Percentiles rank a stretch among this genome's conserved stretches.
These are phyloP conservation scores for Keiferia lycopersicella DNA, from an alignment of 2,888 invertebrate genomes.

Conservation along the genomic window DNA sequence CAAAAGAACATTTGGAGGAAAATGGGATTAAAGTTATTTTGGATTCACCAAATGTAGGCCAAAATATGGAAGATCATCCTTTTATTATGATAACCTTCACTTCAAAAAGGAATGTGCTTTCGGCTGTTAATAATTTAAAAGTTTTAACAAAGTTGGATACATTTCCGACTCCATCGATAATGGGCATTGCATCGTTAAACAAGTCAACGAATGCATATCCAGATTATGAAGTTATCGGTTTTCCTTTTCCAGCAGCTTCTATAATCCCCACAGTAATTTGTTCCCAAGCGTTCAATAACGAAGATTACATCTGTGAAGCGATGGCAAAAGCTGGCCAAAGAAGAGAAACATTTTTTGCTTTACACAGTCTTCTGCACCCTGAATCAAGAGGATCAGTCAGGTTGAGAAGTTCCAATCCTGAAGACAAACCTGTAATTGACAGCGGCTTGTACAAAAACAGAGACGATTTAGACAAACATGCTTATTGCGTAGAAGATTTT, in stretches of 20 bases:
- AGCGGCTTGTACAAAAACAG: slow-evolving; percentile 41
- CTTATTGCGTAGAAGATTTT: slow-evolving; percentile 40
- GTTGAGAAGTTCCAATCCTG: slow-evolving; percentile 46
- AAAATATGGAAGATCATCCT: slow-evolving; percentile 56
- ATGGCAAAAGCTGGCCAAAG: slow-evolving; percentile 39
- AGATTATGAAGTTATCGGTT: slow-evolving; percentile 51
- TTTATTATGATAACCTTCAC: slow-evolving; percentile 40
- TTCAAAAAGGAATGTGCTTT: slow-evolving; percentile 33
- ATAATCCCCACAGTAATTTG: slow-evolving; percentile 44
- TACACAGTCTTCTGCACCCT: slow-evolving; percentile 46
- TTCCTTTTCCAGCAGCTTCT: slow-evolving; percentile 35
- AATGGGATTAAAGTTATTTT: slow-evolving; percentile 43
- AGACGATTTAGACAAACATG: slow-evolving; percentile 42
- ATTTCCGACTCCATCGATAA: neutral
- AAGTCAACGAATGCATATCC: slow-evolving; percentile 42
- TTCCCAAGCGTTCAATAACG: slow-evolving; percentile 40
- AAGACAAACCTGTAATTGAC: slow-evolving; percentile 42
- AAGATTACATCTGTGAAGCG: slow-evolving; percentile 42
- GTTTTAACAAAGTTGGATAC: neutral
- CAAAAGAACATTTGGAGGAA: slow-evolving; percentile 47
- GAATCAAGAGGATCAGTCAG: slow-evolving; percentile 50
- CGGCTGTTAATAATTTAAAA: slow-evolving; percentile 23
- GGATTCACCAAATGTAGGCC: slow-evolving; percentile 52
- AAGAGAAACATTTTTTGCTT: slow-evolving; percentile 39
- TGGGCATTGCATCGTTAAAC: neutral